These are phyloP conservation scores for Adelges cooleyi DNA, from an alignment of 1,140 invertebrate species.

Conservation along the genomic window DNA sequence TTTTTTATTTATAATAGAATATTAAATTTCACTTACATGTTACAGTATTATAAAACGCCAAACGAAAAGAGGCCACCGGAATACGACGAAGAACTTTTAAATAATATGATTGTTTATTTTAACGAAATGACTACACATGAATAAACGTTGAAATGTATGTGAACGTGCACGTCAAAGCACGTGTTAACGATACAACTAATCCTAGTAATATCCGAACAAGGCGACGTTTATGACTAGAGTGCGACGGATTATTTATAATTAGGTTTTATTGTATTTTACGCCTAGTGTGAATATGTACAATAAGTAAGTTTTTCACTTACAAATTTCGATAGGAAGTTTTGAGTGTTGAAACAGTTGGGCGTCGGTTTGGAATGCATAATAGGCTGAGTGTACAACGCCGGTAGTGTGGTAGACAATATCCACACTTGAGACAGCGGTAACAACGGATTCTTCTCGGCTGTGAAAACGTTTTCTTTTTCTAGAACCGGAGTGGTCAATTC, in stretches of 20 bases:
- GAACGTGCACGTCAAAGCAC: no score
- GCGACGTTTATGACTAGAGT: neutral
- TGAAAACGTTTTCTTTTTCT: slow-evolving; percentile 36
- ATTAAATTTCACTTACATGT: no score
- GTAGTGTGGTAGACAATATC: slow-evolving; percentile 61
- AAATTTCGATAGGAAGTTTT: slow-evolving; percentile 50
- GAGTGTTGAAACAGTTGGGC: slow-evolving; percentile 40
- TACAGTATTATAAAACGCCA: no score
- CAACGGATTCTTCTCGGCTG: slow-evolving; percentile 34
- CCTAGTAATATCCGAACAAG: neutral
- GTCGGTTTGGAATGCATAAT: slow-evolving; percentile 38
- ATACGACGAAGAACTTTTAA: no score
- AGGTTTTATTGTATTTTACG: no score
- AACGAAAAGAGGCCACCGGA: no score
- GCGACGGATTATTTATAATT: neutral
- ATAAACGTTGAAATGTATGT: no score
- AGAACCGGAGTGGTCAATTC: slow-evolving; percentile 63
- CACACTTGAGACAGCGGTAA: slow-evolving; percentile 63
- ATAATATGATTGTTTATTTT: no score
- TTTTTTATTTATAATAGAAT: no score
- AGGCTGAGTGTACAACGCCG: slow-evolving; percentile 54
- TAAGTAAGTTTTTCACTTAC: slow-evolving; percentile 38
- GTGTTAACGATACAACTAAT: neutral
- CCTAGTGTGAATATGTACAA: neutral
- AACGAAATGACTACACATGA: no score